These are phyloP conservation scores for Columba janthina DNA, from an alignment of 2,113 vertebrate genomes.

Conservation along the genomic window DNA sequence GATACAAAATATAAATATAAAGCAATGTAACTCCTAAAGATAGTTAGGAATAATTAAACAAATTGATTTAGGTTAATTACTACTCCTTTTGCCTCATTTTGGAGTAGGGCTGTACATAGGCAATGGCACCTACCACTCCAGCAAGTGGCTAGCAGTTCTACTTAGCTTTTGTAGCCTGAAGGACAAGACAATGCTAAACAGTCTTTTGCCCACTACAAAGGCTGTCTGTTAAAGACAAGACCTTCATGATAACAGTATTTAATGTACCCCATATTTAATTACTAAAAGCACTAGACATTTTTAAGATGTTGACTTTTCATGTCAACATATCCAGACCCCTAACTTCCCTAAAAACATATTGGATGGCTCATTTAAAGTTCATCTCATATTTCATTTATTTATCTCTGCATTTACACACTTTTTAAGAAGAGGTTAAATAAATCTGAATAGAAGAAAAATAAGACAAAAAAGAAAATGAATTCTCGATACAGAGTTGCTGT, in stretches of 20 bases:
- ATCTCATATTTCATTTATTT: background rate
- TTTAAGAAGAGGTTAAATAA: background rate
- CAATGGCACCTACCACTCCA: background rate
- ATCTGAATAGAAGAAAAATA: background rate
- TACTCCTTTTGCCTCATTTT: background rate
- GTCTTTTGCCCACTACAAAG: background rate
- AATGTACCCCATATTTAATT: background rate
- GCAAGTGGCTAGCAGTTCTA: background rate
- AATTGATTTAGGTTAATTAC: background rate
- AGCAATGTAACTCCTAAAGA: background rate
- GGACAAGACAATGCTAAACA: background rate
- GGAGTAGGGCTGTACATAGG: background rate
- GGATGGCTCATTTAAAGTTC: background rate
- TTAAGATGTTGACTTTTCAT: background rate
- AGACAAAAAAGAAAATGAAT: background rate
- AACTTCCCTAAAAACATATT: background rate
- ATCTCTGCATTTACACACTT: background rate
- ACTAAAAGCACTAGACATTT: background rate
- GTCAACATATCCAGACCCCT: background rate
- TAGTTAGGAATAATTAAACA: background rate
- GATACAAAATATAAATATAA: background rate
- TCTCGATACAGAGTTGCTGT: background rate
- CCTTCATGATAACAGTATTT: background rate
- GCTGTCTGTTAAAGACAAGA: background rate
- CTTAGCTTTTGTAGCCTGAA: background rate